Evolutionary conservation across 2,113 vertebrate genomes (phyloP).

Genomic region (Tragelaphus strepsiceros): DNA sequence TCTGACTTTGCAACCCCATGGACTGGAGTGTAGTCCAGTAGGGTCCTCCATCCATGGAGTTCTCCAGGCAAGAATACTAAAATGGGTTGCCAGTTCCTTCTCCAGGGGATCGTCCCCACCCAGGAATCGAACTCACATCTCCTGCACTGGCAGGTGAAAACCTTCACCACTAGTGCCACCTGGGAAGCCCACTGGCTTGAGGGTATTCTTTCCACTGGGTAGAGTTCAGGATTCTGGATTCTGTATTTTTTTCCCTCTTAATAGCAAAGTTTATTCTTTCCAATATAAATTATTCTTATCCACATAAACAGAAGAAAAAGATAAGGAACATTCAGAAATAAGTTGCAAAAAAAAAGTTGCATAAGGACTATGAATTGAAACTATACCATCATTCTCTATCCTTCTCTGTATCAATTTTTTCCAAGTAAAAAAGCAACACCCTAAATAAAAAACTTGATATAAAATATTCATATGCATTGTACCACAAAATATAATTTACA

Average conservation of each 20-base stretch:
- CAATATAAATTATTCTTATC: conserved; percentile 23
- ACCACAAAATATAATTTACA: not conserved
- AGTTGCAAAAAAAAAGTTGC: not conserved
- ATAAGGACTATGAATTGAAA: not conserved
- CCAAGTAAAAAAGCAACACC: not conserved
- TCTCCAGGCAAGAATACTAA: not conserved
- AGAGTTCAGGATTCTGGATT: not conserved
- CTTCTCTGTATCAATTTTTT: not conserved
- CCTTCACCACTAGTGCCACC: not conserved
- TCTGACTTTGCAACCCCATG: not conserved
- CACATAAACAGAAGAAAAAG: not conserved
- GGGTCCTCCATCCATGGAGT: not conserved
- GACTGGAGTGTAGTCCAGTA: not conserved
- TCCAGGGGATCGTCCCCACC: not conserved
- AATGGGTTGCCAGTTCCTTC: not conserved
- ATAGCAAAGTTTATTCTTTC: not conserved
- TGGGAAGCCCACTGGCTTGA: not conserved
- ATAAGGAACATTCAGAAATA: conserved; percentile 37
- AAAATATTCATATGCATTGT: not conserved
- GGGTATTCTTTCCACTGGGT: conserved; percentile 12
- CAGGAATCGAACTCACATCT: not conserved
- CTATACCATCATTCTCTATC: conserved; percentile 8
- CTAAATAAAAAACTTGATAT: not conserved
- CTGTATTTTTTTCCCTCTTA: conserved; percentile 22
- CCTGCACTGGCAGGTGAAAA: not conserved